Evolutionary conservation across 2,113 vertebrate species (phyloP).

Genomic region (Todiramphus chloris): DNA sequence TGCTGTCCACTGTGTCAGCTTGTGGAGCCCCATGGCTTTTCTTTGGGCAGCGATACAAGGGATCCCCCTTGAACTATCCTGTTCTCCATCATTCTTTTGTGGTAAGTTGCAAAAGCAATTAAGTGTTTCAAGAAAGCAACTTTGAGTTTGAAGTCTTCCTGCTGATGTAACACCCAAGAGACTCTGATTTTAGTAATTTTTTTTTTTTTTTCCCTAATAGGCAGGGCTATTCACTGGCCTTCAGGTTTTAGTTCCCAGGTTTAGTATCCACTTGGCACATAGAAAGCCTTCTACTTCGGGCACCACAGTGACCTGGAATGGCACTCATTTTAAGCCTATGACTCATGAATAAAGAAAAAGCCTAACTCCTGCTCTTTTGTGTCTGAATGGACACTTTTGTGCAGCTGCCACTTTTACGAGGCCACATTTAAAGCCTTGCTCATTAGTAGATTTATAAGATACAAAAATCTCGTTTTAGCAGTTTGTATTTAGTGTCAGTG

Average conservation of each 20-base stretch:
- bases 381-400: background rate
- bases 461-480: background rate
- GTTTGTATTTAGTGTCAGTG: background rate
- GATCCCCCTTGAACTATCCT: background rate
- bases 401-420: background rate
- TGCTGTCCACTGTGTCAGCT: background rate
- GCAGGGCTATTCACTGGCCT: background rate
- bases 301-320: background rate
- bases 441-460: background rate
- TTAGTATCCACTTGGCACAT: background rate
- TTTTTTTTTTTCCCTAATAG: background rate
- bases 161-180: background rate
- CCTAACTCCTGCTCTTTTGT: background rate
- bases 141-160: background rate
- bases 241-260: background rate
- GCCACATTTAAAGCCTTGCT: background rate
- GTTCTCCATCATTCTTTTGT: background rate
- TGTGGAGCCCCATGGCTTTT: background rate
- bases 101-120: background rate
- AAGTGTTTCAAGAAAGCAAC: background rate
- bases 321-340: background rate
- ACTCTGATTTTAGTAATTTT: background rate
- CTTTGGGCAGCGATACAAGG: background rate
- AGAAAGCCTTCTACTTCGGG: background rate
- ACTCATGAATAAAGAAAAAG: background rate